Percentiles rank a stretch among this genome's conserved stretches.
Evolutionary conservation across 2,113 vertebrate species (phyloP).

Genomic region (Aegithalos caudatus): DNA sequence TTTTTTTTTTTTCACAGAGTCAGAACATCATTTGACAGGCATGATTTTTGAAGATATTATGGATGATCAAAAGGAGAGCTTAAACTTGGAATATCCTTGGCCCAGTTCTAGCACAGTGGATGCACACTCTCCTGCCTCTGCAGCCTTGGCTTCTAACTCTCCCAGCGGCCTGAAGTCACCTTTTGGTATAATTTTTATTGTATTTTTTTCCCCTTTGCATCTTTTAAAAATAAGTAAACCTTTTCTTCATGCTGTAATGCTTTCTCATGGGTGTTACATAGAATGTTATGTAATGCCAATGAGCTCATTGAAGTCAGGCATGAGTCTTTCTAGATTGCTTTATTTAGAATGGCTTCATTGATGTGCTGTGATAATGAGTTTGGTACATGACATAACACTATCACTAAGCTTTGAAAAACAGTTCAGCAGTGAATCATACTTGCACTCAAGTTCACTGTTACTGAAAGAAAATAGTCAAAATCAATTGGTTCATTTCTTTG

Average conservation of each 20-base stretch:
- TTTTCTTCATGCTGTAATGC: background rate
- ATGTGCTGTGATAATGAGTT: background rate
- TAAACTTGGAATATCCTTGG: background rate
- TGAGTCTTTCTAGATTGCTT: background rate
- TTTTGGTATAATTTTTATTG: conserved; percentile 64
- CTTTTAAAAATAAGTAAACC: background rate
- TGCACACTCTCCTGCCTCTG: background rate
- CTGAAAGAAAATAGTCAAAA: background rate
- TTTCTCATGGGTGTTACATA: background rate
- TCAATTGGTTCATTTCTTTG: background rate
- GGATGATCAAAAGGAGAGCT: conserved; percentile 7
- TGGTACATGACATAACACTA: background rate
- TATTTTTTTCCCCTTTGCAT: background rate
- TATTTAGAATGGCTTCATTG: background rate
- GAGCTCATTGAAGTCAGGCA: background rate
- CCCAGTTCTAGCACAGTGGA: background rate
- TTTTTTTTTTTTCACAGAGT: background rate
- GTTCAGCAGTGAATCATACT: background rate
- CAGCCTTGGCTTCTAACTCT: background rate
- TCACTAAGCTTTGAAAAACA: background rate
- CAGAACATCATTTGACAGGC: background rate
- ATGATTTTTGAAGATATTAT: conserved; percentile 14
- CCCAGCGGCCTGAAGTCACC: background rate
- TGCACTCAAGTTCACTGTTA: background rate
- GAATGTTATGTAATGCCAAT: background rate